Percentiles rank a stretch among this genome's conserved stretches.
phyloP scores from a whole-genome alignment of 1,140 invertebrate species.

The Bombus huntii region DNA sequence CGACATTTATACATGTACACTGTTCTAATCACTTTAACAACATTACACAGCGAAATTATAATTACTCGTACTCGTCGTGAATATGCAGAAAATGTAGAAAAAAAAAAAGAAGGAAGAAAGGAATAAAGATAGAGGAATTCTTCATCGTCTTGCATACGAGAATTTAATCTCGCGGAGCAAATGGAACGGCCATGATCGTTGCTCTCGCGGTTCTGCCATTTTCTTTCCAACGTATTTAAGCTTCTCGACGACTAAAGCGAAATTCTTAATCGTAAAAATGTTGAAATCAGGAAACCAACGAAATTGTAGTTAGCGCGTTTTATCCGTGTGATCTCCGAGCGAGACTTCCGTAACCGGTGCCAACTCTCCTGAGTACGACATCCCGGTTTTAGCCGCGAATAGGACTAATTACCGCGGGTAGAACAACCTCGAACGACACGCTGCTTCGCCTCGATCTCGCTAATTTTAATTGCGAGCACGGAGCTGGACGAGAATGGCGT shows the following conservation, averaged over 20 bases:
- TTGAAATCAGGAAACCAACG: too few relatives aligned
- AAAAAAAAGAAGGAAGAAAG: not conserved
- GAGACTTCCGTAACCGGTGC: constrained; percentile 15
- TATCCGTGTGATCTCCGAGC: not conserved
- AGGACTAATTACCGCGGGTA: constrained; percentile 14
- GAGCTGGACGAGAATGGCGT: not conserved
- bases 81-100: not conserved
- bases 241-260: too few relatives aligned
- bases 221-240: not conserved
- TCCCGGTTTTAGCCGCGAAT: not conserved
- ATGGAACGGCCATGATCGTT: not conserved
- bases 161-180: not conserved
- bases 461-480: constrained; percentile 8
- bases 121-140: not conserved
- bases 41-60: constrained; percentile 21
- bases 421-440: constrained; percentile 8
- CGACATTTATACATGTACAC: not conserved
- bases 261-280: too few relatives aligned
- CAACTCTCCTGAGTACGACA: not conserved
- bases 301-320: too few relatives aligned
- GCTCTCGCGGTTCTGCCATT: not conserved
- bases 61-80: not conserved
- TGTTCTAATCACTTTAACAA: not conserved
- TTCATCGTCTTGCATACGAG: not conserved
- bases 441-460: not conserved